Evolutionary conservation across 2,888 invertebrate species (phyloP), one percentile per base, ranked within the genome.

Genomic region (Cephalotes varians): DNA sequence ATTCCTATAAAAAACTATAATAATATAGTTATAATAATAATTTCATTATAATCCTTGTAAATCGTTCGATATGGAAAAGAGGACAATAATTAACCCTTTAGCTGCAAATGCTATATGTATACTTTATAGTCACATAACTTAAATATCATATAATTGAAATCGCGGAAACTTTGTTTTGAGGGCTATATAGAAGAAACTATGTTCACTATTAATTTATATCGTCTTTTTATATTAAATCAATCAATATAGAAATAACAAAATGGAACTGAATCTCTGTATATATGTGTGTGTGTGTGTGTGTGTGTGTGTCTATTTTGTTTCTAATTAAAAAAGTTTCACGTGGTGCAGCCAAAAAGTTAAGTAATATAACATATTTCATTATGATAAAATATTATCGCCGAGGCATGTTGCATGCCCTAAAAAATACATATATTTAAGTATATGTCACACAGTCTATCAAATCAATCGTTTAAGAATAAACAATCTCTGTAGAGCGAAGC

Each of bases 401-500:
- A 4, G 28, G 9, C 54, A 76, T 54, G 37, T 76, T 44, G 44
- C 18, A 62, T 51, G 74, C 47, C 25, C 62, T 64, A 37, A 76
- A 62, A 56, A 51, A 51, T 76, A 73, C 44, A 81, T 62, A 62
- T 69, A 54, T 62, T 37, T 74, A 64, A 28, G n/a, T 74, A 47
- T 65, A 81, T 77, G n/a, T 88, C 71, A 74, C 34, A 56, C 49
- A 74, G 69, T 82, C 71, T 81, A 74, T 56, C 40, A 65, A 86
- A 64, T 58, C 40, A 81, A 81, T 80, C 51, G 28, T 81, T 76
- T 76, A 67, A 65, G 18, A 81, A 84, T 54, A 72, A 85, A 79
- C 67, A 83, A 85, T 85, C 25, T 85, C 65, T 86, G 82, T 71
- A 65, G 81, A 69, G 82, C 65, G 74, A 87, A 88, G 76, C 84